Percentiles rank a stretch among this genome's conserved stretches.
Evolutionary conservation across 1,140 invertebrate genomes (phyloP).

Genomic region (Drosophila azteca): DNA sequence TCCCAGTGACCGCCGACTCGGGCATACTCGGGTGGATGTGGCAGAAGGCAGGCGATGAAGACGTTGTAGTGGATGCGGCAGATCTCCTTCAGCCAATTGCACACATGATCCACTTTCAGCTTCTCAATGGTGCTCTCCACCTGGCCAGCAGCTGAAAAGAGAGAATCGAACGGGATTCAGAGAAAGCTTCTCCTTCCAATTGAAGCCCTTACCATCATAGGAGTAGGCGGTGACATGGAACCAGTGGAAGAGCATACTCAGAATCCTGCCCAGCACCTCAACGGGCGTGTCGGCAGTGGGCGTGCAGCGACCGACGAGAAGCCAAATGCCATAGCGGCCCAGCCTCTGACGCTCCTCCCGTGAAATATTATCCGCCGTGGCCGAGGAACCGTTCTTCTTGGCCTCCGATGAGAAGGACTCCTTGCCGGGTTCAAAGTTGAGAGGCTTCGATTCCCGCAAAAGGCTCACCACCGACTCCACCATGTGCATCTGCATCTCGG

Average conservation of each 20-base stretch:
- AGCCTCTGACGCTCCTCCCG: constrained; percentile 94
- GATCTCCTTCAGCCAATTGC: constrained; percentile 94
- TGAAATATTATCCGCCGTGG: constrained; percentile 86
- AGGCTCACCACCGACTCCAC: constrained; percentile 98
- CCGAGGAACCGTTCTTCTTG: constrained; percentile 69
- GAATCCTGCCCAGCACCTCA: constrained; percentile 94
- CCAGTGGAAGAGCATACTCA: constrained; percentile 99
- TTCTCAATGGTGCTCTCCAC: constrained; percentile 94
- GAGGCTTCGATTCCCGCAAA: constrained; percentile 91
- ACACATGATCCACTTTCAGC: constrained; percentile 96
- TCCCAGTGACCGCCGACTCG: constrained; percentile 98
- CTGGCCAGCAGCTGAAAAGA: constrained; percentile 85
- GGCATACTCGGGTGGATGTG: constrained; percentile 87
- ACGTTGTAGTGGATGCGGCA: constrained; percentile 93
- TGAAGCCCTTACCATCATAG: constrained; percentile 90
- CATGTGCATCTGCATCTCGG: constrained; percentile 95
- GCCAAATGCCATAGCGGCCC: constrained; percentile 97
- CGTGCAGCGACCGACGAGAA: constrained; percentile 96
- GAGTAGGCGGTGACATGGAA: constrained; percentile 98
- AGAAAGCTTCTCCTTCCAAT: no score
- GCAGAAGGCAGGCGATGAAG: constrained; percentile 92
- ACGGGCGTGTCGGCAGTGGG: constrained; percentile 93
- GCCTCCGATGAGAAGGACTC: constrained; percentile 54
- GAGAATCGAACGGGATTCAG: no score
- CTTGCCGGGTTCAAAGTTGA: constrained; percentile 87